These are phyloP conservation scores for Teleogryllus occipitalis DNA, from an alignment of 1,140 invertebrate species.

Conservation along the genomic window DNA sequence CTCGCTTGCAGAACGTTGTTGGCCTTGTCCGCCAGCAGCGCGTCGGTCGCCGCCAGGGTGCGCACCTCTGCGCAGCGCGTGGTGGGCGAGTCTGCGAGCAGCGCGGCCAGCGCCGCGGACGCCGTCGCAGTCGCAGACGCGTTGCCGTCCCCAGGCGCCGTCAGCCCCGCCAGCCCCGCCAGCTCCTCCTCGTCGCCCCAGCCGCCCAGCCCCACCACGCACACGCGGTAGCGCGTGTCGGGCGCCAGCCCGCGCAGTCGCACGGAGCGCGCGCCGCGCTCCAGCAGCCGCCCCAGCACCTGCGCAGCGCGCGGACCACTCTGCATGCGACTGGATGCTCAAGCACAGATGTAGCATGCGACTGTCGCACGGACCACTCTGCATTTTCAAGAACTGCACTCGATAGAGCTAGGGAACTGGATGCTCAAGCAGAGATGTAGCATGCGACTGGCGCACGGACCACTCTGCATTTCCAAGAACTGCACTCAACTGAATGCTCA, in stretches of 20 bases:
- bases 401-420: no score
- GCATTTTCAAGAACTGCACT: no score
- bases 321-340: no score
- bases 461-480: no score
- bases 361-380: no score
- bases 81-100: constrained; percentile 63
- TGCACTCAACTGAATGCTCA: no score
- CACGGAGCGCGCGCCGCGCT: constrained; percentile 56
- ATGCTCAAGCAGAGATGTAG: no score
- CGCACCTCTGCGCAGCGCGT: constrained; percentile 64
- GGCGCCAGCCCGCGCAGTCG: constrained; percentile 63
- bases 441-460: no score
- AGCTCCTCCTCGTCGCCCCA: constrained; percentile 35
- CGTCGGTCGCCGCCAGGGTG: constrained; percentile 36
- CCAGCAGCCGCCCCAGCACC: constrained; percentile 61
- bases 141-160: constrained; percentile 14
- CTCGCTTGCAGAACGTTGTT: no score
- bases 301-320: not conserved
- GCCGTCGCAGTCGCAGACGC: not conserved
- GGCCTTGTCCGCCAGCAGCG: constrained; percentile 46
- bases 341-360: no score
- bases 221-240: constrained; percentile 72
- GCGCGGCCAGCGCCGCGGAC: constrained; percentile 21
- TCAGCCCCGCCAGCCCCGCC: no score
- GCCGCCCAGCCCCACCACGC: constrained; percentile 71